Evolutionary conservation across 2,113 vertebrate species (phyloP), one percentile per base, ranked within the genome.

Genomic region (Rhinopomastus cyanomelas): DNA sequence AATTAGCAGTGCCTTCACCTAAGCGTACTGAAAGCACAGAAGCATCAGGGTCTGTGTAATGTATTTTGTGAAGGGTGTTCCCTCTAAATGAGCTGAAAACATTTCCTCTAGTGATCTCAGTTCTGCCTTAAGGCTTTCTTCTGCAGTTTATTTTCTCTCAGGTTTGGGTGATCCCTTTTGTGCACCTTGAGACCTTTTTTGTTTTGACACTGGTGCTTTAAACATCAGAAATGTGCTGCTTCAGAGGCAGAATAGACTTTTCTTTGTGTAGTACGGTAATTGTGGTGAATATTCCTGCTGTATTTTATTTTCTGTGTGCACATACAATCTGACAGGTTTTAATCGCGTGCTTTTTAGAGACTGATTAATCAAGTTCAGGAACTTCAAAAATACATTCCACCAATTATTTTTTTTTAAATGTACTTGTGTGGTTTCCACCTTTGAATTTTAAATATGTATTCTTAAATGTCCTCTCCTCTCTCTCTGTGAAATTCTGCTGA

Each of bases 291-390:
- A 56, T 39, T 82, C 48, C 34, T 87, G 64, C 52, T 90, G 3
- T 72, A 6, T 44, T 67, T 87, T 72, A 6, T 44, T 67, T 87
- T 27, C 48, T 65, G 16, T 53, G 67, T 71, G 29, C 30, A 39
- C 37, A 21, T 37, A 80, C n/a, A 46, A 77, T 73, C 64, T 89
- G 53, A 9, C 73, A 85, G 79, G 20, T 71, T 90, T 91, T 87
- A 94, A 93, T 92, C 25, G 3, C 76, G 14, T 37, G 67, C 87
- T 89, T 85, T 95, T 92, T 87, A 81, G 55, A 87, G 87, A 61
- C 72, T 82, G 48, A 92, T 92, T 93, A 93, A 95, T 95, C 61
- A 93, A 85, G 64, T 94, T 94, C 86, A 93, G 87, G 87, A 93
- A 90, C 87, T 92, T 93, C 55, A 95, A 92, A 96, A 94, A 89